Percentiles rank a stretch among this genome's conserved stretches.
These are phyloP conservation scores for Epinephelus coioides DNA, from an alignment of 2,797 vertebrate genomes.

Conservation along the genomic window DNA sequence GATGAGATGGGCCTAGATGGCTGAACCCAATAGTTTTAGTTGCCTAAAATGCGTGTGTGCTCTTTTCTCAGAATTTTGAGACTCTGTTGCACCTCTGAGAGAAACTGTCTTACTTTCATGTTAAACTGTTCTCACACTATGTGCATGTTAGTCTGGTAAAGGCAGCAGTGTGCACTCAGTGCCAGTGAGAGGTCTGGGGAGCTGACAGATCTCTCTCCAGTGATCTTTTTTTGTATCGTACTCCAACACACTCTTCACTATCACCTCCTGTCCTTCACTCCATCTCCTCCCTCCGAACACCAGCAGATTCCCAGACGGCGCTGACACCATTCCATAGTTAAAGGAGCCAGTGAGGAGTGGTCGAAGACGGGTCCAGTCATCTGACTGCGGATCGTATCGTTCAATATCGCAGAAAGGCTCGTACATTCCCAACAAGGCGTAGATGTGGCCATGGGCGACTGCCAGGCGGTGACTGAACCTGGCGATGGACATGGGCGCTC, in stretches of 20 bases:
- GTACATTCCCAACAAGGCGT: conserved; percentile 92
- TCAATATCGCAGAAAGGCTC: conserved; percentile 98
- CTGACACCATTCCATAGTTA: conserved; percentile 90
- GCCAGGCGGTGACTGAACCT: conserved; percentile 94
- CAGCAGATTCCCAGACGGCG: conserved; percentile 86
- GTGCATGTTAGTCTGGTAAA: conserved; percentile 78
- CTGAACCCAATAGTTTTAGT: neutral
- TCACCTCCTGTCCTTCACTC: conserved; percentile 90
- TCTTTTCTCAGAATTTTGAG: neutral
- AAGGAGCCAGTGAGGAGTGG: conserved; percentile 91
- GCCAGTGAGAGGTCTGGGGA: conserved; percentile 90
- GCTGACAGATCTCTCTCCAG: conserved; percentile 93
- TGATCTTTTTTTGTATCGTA: conserved; percentile 91
- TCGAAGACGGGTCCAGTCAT: conserved; percentile 92
- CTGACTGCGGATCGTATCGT: conserved; percentile 85
- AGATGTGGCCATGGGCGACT: conserved; percentile 87
- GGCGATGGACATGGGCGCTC: conserved; percentile 92
- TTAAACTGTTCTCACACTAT: neutral
- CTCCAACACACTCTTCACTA: conserved; percentile 90
- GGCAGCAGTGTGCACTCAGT: conserved; percentile 91
- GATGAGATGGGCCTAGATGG: neutral
- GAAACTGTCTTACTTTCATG: neutral
- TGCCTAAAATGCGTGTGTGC: too few species aligned
- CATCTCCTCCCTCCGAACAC: conserved; percentile 95
- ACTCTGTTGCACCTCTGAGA: neutral